Evolutionary conservation across 92 coral and sea anemone genomes (phyloP).

Genomic region (Heliopora coerulea): DNA sequence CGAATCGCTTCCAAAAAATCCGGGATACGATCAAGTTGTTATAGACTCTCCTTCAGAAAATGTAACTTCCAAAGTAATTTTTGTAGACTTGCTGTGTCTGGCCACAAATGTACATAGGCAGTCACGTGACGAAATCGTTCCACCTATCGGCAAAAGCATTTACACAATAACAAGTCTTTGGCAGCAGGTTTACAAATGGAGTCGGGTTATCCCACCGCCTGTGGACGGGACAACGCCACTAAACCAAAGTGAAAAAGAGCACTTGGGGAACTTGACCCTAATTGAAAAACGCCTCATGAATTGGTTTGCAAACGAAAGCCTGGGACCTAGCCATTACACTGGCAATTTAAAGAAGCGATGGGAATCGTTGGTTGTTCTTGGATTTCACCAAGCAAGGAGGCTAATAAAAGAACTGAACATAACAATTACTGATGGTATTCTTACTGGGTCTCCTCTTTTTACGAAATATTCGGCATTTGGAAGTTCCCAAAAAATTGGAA

Average conservation of each 20-base stretch:
- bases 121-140: conserved; percentile 48
- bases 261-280: background rate
- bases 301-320: conserved; percentile 57
- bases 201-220: conserved; percentile 40
- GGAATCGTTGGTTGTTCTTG: conserved; percentile 29
- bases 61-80: background rate
- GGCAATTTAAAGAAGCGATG: conserved; percentile 47
- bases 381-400: conserved; percentile 2
- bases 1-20: background rate
- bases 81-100: conserved; percentile 47
- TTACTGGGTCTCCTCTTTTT: conserved; percentile 30
- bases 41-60: background rate
- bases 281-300: conserved; percentile 54
- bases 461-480: conserved; percentile 23
- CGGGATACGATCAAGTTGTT: conserved; percentile 12
- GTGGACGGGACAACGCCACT: conserved; percentile 31
- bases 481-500: background rate
- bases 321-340: conserved; percentile 22
- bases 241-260: background rate
- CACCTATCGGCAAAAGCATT: conserved; percentile 24
- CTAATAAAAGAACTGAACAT: conserved; percentile 8
- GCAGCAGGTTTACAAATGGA: conserved; percentile 50
- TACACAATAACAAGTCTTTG: conserved; percentile 43
- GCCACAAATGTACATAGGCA: background rate
- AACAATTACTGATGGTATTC: background rate